A percentile compares a stretch with the other conserved stretches of the same genome.
Evolutionary conservation across 64 coral and sea anemone species (phyloP).

Genomic region (Pachyseris speciosa): DNA sequence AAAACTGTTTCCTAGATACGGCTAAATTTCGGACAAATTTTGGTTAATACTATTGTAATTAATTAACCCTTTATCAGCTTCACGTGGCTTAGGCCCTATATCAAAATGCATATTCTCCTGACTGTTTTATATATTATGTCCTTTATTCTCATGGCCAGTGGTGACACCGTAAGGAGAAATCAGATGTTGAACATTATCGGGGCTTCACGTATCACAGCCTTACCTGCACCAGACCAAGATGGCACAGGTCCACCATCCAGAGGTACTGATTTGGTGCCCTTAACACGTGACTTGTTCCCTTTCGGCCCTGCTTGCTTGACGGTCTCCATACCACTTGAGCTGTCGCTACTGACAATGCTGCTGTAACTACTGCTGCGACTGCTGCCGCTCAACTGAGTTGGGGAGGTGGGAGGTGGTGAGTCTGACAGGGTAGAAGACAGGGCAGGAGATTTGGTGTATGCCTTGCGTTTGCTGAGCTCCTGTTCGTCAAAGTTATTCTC

Average conservation of each 20-base stretch:
- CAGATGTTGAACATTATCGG: too few relatives aligned
- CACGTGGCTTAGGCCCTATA: too few relatives aligned
- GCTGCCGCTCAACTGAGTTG: conserved; percentile 76
- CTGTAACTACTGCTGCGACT: conserved; percentile 92
- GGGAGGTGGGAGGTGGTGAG: conserved; percentile 79
- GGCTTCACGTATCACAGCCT: not conserved
- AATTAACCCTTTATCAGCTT: too few relatives aligned
- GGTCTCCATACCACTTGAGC: conserved; percentile 71
- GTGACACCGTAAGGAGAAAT: too few relatives aligned
- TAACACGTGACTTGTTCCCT: conserved; percentile 60
- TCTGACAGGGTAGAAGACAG: conserved; percentile 65
- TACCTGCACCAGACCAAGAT: conserved; percentile 23
- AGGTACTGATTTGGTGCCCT: conserved; percentile 66
- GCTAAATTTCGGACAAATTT: too few relatives aligned
- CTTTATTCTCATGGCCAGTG: too few relatives aligned
- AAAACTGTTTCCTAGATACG: too few relatives aligned
- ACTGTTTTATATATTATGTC: too few relatives aligned
- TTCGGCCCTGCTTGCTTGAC: conserved; percentile 42
- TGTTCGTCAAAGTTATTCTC: conserved; percentile 87
- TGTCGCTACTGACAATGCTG: conserved; percentile 80
- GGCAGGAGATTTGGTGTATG: conserved; percentile 48
- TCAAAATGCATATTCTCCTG: too few relatives aligned
- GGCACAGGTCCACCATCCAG: conserved; percentile 6
- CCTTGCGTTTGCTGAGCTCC: conserved; percentile 61
- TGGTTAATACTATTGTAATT: too few relatives aligned